Conservation (phyloP, 2,113 vertebrate species). For the Seriola dumerili region DNA sequence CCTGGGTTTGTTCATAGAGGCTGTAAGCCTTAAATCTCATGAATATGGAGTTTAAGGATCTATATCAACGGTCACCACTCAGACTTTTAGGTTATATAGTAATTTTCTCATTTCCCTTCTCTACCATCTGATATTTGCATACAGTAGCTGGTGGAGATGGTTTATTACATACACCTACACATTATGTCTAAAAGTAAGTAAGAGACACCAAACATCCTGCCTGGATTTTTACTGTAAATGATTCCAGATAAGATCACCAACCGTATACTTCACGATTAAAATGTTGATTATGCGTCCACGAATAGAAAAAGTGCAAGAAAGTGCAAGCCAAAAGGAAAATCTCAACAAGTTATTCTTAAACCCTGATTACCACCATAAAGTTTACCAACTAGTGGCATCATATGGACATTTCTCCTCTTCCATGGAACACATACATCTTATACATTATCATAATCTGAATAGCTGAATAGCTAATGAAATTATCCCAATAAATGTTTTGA, state of each 20-base stretch:
- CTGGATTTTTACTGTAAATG: background rate
- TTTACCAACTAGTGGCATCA: background rate
- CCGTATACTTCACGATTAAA: background rate
- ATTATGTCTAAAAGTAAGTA: background rate
- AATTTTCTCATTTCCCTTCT: slow-evolving; percentile 13
- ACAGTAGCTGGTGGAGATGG: background rate
- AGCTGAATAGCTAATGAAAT: background rate
- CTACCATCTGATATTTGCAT: background rate
- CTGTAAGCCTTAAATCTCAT: background rate
- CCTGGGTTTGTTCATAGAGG: background rate
- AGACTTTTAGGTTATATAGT: background rate
- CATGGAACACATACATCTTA: background rate
- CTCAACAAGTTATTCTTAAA: background rate
- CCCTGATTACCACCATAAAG: background rate
- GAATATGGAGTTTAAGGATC: background rate
- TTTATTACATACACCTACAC: background rate
- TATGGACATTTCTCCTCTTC: background rate
- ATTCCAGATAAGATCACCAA: background rate
- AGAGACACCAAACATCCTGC: background rate
- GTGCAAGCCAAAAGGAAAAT: background rate
- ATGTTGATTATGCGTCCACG: background rate
- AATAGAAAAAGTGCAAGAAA: background rate
- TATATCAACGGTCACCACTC: background rate
- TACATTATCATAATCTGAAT: background rate
- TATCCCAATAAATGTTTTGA: background rate